Evolutionary conservation across 1,140 invertebrate species (phyloP).

Genomic region (Latrodectus geometricus): DNA sequence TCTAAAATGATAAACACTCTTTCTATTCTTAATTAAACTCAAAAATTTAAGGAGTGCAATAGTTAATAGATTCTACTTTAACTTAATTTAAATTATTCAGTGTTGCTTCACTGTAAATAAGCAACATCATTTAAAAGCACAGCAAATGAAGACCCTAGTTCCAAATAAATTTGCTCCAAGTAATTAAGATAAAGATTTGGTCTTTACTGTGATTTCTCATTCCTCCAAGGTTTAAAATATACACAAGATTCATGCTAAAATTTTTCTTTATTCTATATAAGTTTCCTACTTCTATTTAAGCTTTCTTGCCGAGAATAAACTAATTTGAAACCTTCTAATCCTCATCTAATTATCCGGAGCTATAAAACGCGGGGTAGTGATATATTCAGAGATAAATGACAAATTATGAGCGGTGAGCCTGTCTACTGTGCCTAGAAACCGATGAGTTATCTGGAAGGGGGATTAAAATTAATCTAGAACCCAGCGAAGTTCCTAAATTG

Average conservation of each 20-base stretch:
- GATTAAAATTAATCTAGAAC: slow-evolving; percentile 31
- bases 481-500: neutral
- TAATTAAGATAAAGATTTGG: too few species aligned
- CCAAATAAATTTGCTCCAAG: too few species aligned
- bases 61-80: too few species aligned
- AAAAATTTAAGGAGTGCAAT: too few species aligned
- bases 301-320: neutral
- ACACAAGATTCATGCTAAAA: neutral
- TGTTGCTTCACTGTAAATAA: too few species aligned
- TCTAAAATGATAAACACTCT: too few species aligned
- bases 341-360: slow-evolving; percentile 21
- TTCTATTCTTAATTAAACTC: too few species aligned
- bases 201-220: neutral
- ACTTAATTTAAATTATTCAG: too few species aligned
- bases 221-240: neutral
- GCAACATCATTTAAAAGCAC: too few species aligned
- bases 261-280: neutral
- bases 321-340: slow-evolving; percentile 15
- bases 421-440: neutral
- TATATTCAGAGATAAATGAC: slow-evolving; percentile 41
- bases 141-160: too few species aligned
- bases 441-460: neutral
- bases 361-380: neutral
- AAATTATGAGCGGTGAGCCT: slow-evolving; percentile 21
- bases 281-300: neutral